A percentile compares a stretch with the other conserved stretches of the same genome.
These are phyloP conservation scores for Hydrozoanthus tunicans DNA, from an alignment of 64 coral and sea anemone species.

Conservation along the genomic window DNA sequence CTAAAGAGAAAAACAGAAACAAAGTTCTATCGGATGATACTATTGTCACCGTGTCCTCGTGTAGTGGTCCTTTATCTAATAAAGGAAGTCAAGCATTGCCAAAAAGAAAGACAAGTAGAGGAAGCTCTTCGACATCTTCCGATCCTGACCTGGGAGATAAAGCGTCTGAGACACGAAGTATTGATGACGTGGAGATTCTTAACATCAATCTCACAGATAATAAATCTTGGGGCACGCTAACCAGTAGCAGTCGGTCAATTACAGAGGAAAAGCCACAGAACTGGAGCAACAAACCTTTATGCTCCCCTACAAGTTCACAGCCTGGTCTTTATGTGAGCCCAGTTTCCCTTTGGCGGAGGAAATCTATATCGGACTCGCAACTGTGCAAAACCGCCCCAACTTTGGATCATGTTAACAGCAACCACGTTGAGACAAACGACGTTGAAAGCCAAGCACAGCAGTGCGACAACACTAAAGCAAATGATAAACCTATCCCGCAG, in stretches of 20 bases:
- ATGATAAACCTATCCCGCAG: background rate
- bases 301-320: background rate
- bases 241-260: background rate
- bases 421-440: background rate
- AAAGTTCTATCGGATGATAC: background rate
- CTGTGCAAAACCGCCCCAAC: background rate
- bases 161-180: background rate
- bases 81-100: background rate
- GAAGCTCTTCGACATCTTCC: background rate
- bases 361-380: background rate
- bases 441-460: background rate
- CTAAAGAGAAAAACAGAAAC: background rate
- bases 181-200: background rate
- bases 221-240: background rate
- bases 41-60: background rate
- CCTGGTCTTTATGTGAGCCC: background rate
- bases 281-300: background rate
- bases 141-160: background rate
- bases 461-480: background rate
- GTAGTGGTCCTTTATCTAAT: background rate
- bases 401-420: background rate
- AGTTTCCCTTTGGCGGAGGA: slow-evolving; percentile 16
- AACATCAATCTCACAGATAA: background rate
- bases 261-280: background rate
- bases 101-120: background rate